phyloP scores from a whole-genome alignment of 2,888 invertebrate genomes.

The Agriopis marginaria region DNA sequence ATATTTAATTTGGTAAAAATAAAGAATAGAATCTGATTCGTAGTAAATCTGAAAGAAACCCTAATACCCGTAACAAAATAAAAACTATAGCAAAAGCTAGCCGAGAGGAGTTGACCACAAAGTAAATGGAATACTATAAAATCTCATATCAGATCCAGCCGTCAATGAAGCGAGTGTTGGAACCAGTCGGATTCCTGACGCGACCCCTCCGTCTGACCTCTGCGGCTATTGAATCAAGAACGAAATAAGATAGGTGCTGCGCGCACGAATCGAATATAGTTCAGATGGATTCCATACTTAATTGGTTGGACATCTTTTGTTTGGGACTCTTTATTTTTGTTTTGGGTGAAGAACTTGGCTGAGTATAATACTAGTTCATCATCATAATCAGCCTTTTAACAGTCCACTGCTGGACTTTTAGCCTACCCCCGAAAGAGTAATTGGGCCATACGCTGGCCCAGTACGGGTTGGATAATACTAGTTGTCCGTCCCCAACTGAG shows the following conservation, averaged over 20 bases:
- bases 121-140: slow-evolving; percentile 13
- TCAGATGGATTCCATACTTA: slow-evolving; percentile 16
- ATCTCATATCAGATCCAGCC: slow-evolving; percentile 6
- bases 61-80: no score
- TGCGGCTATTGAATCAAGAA: slow-evolving; percentile 27
- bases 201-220: slow-evolving; percentile 42
- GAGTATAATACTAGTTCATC: background rate
- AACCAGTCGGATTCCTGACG: slow-evolving; percentile 42
- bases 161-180: slow-evolving; percentile 21
- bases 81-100: background rate
- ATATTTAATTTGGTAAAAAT: no score
- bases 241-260: slow-evolving; percentile 17
- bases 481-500: no score
- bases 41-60: no score
- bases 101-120: background rate
- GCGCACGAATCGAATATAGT: slow-evolving; percentile 21
- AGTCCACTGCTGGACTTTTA: no score
- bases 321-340: background rate
- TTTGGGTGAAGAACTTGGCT: background rate
- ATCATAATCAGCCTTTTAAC: no score
- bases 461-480: no score
- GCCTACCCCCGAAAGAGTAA: no score
- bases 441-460: no score
- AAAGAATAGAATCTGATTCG: no score
- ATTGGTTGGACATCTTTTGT: slow-evolving; percentile 23